phyloP scores from a whole-genome alignment of 2,797 vertebrate genomes.

The Spea hammondii region DNA sequence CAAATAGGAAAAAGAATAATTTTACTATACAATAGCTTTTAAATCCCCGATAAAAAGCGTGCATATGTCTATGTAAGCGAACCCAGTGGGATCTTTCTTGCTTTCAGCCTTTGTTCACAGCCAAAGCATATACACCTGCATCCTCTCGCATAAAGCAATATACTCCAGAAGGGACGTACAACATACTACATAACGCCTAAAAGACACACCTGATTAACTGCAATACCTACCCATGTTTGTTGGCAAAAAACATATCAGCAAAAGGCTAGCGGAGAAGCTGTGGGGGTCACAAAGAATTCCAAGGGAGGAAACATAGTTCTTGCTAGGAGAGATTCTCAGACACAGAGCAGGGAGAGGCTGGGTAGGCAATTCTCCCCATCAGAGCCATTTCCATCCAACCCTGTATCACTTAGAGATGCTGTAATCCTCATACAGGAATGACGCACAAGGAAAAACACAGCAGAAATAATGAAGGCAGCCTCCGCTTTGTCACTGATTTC shows the following conservation, averaged over 20 bases:
- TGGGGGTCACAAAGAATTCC: slow-evolving; percentile 62
- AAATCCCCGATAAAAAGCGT: background rate
- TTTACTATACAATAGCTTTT: no score
- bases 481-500: slow-evolving; percentile 61
- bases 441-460: slow-evolving; percentile 67
- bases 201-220: slow-evolving; percentile 23
- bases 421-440: slow-evolving; percentile 64
- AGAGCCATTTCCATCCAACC: slow-evolving; percentile 63
- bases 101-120: background rate
- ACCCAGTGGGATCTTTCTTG: background rate
- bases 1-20: background rate
- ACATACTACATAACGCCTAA: background rate
- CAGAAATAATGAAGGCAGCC: slow-evolving; percentile 63
- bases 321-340: slow-evolving; percentile 58
- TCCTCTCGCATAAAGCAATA: background rate
- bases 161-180: background rate
- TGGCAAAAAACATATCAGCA: slow-evolving; percentile 64
- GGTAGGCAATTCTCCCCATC: slow-evolving; percentile 46
- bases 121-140: background rate
- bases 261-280: slow-evolving; percentile 59
- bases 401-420: slow-evolving; percentile 57
- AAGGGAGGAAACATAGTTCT: slow-evolving; percentile 65
- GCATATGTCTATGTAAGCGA: background rate
- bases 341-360: slow-evolving; percentile 50
- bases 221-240: slow-evolving; percentile 72